Evolutionary conservation across 2,797 vertebrate genomes (phyloP).

Genomic region (Selene dorsalis): DNA sequence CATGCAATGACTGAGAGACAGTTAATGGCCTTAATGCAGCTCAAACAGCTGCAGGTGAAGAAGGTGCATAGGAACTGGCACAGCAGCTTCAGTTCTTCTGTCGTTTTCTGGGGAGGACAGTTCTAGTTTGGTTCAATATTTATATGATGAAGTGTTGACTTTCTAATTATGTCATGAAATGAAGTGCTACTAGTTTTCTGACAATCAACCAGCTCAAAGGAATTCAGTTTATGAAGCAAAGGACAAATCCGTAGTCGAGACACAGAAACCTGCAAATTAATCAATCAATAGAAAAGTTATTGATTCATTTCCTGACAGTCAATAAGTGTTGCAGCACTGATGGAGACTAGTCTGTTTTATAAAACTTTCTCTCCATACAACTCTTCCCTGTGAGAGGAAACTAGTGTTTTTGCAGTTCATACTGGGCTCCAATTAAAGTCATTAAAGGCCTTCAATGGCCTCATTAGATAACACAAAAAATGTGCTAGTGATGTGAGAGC

Average conservation of each 20-base stretch:
- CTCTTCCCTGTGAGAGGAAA: neutral
- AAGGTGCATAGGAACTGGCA: too few relatives aligned
- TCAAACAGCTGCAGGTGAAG: too few relatives aligned
- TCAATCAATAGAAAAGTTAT: neutral
- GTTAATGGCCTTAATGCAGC: too few relatives aligned
- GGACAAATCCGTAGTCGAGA: neutral
- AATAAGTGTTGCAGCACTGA: neutral
- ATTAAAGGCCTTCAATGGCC: neutral
- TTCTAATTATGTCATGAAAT: too few relatives aligned
- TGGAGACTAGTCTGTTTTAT: neutral
- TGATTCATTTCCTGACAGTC: neutral
- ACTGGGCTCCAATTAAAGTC: neutral
- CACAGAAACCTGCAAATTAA: neutral
- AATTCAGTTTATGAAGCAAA: neutral
- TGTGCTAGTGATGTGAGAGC: constrained; percentile 10
- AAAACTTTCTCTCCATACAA: neutral
- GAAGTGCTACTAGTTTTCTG: too few relatives aligned
- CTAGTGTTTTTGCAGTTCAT: neutral
- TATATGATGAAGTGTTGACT: too few relatives aligned
- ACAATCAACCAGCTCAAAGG: neutral
- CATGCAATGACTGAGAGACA: too few relatives aligned
- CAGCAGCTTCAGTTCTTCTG: too few relatives aligned
- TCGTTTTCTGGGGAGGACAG: too few relatives aligned
- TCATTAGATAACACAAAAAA: neutral
- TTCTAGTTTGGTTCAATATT: too few relatives aligned